Percentiles rank a stretch among this genome's conserved stretches.
phyloP scores from a whole-genome alignment of 2,797 vertebrate species.

The Poeciliopsis paucimaculata region DNA sequence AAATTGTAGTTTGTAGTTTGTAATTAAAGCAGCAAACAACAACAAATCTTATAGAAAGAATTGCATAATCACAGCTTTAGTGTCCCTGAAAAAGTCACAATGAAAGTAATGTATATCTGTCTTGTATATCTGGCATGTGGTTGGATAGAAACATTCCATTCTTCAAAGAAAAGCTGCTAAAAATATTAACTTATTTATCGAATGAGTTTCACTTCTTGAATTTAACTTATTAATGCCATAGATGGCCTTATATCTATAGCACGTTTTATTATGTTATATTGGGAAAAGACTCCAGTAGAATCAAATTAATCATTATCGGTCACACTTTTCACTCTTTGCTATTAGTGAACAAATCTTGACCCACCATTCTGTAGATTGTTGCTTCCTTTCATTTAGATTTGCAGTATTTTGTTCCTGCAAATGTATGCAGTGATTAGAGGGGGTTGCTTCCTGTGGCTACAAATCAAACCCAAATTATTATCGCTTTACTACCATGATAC shows the following conservation, averaged over 20 bases:
- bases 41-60: conserved; percentile 23
- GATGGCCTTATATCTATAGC: not conserved
- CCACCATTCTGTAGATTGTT: not conserved
- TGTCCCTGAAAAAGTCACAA: not conserved
- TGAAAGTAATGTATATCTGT: not conserved
- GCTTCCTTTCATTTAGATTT: not conserved
- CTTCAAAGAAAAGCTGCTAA: not conserved
- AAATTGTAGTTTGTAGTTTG: too few relatives aligned
- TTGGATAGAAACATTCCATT: not conserved
- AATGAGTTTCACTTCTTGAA: not conserved
- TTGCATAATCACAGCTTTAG: conserved; percentile 17
- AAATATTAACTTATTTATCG: not conserved
- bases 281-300: not conserved
- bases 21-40: not conserved
- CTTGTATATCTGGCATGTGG: not conserved
- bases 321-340: not conserved
- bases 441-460: not conserved
- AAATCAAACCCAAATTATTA: not conserved
- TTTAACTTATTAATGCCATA: not conserved
- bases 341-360: not conserved
- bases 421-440: not conserved
- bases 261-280: not conserved
- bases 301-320: not conserved
- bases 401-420: not conserved
- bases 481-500: too few relatives aligned